Percentiles rank a stretch among this genome's conserved stretches.
These are phyloP conservation scores for Cyanoramphus novaezelandiae DNA, from an alignment of 2,113 vertebrate genomes.

Conservation along the genomic window DNA sequence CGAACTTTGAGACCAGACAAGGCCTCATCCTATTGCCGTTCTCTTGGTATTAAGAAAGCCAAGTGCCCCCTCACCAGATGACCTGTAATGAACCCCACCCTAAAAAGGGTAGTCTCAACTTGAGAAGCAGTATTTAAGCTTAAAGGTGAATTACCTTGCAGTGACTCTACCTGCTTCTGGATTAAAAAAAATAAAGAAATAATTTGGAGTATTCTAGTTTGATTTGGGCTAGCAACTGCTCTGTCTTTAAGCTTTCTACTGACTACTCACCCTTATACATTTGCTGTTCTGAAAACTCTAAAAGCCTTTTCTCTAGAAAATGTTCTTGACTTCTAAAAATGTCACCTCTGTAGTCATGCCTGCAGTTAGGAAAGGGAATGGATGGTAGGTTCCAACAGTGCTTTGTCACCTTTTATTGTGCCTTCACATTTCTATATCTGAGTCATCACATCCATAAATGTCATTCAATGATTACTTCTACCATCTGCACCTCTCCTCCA, in stretches of 20 bases:
- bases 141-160: background rate
- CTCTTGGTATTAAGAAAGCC: background rate
- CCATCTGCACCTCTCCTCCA: background rate
- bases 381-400: background rate
- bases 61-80: background rate
- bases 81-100: background rate
- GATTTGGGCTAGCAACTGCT: background rate
- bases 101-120: background rate
- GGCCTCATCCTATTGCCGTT: background rate
- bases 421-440: background rate
- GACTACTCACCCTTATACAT: accelerated
- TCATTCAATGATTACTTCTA: background rate
- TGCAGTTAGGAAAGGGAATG: background rate
- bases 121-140: background rate
- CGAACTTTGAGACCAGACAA: background rate
- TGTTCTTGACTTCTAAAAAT: background rate
- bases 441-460: background rate
- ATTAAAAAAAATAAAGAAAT: background rate
- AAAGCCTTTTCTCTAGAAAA: background rate
- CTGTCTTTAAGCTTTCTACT: background rate
- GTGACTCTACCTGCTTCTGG: background rate
- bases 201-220: background rate
- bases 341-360: background rate
- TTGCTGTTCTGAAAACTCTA: background rate
- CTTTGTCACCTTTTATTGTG: background rate